Conservation (phyloP, 2,888 invertebrate genomes). For the Polydrusus tereticollis region DNA sequence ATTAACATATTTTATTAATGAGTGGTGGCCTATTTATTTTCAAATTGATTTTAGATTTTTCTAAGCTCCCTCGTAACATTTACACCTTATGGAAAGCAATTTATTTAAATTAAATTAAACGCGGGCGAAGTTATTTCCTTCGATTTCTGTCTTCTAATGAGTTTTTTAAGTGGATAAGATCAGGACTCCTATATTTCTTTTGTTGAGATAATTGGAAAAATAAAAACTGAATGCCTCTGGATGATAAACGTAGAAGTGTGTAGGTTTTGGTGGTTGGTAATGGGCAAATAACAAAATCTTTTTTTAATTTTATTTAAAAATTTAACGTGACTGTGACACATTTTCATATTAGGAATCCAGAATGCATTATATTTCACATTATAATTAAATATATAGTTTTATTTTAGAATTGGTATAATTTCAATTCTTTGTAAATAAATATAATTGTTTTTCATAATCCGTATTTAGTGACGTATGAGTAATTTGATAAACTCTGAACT, state of each 20-base stretch:
- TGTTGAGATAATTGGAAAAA: conserved; percentile 24
- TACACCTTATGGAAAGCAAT: background rate
- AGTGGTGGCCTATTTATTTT: too few relatives aligned
- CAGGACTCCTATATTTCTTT: conserved; percentile 12
- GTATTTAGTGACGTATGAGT: too few relatives aligned
- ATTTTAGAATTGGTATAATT: too few relatives aligned
- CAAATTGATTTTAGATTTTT: background rate
- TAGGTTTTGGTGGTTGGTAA: background rate
- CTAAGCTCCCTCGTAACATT: background rate
- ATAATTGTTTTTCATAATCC: too few relatives aligned
- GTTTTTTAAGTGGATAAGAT: conserved; percentile 17
- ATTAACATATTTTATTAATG: too few relatives aligned
- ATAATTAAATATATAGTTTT: too few relatives aligned
- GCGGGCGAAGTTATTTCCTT: conserved; percentile 1
- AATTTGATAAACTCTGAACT: too few relatives aligned
- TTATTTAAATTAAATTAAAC: conserved; percentile 19
- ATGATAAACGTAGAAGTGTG: background rate
- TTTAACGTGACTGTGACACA: too few relatives aligned
- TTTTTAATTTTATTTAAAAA: too few relatives aligned
- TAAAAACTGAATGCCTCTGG: background rate
- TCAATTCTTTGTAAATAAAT: too few relatives aligned
- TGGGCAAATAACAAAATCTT: background rate
- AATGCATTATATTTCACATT: too few relatives aligned
- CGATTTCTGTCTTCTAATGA: conserved; percentile 5
- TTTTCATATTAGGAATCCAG: too few relatives aligned